Percentiles rank a stretch among this genome's conserved stretches.
phyloP scores from a whole-genome alignment of 2,113 vertebrate species.

The Muscicapa adusta region DNA sequence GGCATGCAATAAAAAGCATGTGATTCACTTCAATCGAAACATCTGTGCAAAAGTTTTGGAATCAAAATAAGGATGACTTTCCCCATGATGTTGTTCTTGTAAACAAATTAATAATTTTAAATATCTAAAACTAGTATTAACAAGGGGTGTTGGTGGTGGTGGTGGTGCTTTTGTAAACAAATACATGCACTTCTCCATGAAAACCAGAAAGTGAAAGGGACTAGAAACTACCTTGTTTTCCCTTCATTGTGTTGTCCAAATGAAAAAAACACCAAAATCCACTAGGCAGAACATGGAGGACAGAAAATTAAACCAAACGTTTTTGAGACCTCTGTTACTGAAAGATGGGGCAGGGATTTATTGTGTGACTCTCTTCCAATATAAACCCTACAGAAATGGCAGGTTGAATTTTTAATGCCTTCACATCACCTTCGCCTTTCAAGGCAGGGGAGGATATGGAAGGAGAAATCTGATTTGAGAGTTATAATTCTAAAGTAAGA shows the following conservation, averaged over 20 bases:
- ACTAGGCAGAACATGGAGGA: background rate
- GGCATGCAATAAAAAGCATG: background rate
- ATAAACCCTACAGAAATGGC: background rate
- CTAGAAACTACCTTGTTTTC: accelerated
- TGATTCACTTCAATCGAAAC: background rate
- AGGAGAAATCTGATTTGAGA: background rate
- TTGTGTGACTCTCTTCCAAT: background rate
- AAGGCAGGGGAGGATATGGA: background rate
- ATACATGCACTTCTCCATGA: background rate
- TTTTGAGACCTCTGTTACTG: background rate
- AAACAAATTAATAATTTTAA: background rate
- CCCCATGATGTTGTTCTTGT: background rate
- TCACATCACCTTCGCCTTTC: background rate
- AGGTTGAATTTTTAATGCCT: background rate
- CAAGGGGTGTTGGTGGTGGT: too few relatives aligned
- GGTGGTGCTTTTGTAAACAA: background rate
- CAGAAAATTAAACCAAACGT: background rate
- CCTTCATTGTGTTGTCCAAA: background rate
- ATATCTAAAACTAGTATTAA: background rate
- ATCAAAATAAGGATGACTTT: background rate
- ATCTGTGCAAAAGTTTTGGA: background rate
- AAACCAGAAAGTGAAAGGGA: background rate
- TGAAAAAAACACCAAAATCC: background rate
- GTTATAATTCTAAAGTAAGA: background rate
- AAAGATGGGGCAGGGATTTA: background rate